phyloP scores from a whole-genome alignment of 2,113 vertebrate genomes.

The Clarias batrachus region DNA sequence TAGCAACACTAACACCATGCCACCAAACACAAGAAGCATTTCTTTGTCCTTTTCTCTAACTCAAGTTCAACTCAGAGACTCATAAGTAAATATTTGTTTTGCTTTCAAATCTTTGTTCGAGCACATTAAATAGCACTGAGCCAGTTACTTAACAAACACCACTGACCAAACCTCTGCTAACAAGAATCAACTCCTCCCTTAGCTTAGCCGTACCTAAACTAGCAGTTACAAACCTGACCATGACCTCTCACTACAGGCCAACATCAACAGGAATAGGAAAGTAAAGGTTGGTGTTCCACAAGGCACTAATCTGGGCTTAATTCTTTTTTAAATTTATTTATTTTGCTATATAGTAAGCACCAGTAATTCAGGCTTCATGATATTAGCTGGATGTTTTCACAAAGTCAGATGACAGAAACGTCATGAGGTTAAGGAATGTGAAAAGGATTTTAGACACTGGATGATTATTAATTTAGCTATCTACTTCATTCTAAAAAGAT shows the following conservation, averaged over 20 bases:
- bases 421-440: neutral
- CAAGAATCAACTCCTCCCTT: neutral
- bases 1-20: neutral
- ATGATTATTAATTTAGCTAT: neutral
- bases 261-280: neutral
- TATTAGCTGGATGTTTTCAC: neutral
- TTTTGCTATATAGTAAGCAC: neutral
- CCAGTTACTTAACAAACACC: neutral
- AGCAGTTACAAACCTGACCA: neutral
- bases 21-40: neutral
- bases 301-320: neutral
- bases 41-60: neutral
- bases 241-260: neutral
- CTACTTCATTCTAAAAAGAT: neutral
- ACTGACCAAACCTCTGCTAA: neutral
- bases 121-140: neutral
- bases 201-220: neutral
- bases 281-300: neutral
- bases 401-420: neutral
- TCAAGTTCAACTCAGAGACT: neutral
- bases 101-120: neutral
- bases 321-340: neutral
- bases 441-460: neutral
- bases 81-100: constrained; percentile 6
- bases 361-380: neutral